Base-by-base conservation (phyloP, 1,140 invertebrate species). In the Bombus pascuorum region DNA sequence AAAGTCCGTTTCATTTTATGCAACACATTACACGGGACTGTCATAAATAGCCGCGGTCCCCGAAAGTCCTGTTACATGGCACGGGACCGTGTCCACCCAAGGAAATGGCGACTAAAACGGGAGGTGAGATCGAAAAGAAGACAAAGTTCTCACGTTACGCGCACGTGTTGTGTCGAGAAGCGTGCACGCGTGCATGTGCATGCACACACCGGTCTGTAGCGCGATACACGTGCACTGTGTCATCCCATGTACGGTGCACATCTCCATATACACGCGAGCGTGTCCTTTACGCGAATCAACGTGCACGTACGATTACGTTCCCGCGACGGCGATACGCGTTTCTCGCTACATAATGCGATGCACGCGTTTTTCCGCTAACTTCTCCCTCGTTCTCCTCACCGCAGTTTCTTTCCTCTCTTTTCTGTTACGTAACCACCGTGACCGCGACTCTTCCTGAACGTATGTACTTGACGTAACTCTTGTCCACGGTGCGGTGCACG, bases 381-480 rank as follows among this genome's bases (percentile, higher is more conserved):
- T 91, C 85, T 12, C 47, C 32, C 12, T 6, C 28, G 0, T 15
- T 13, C 47, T 10, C 28, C 37, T 74, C 79, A 15, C 10, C 8
- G 1, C 77, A 9, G 37, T 22, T 77, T 8, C 12, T 34, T n/a
- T 39, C n/a, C 25, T 15, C 32, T 65, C 39, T 47, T 37, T 53
- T 70, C 65, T 83, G 89, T 92, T 92, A 87, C 90, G 90, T 89
- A 92, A 92, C 90, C 37, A 71, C 78, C 22, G 9, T 9, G 18
- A 81, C 86, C 86, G 81, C 37, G 9, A 25, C 87, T 92, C 91
- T 92, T 92, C 91, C 91, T 92, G 91, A 91, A 91, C 83, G 83
- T 86, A 86, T 86, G 81, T 85, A 85, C 85, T 89, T 90, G 91
- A 91, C 90, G 91, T 91, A 92, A 92, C 88, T 89, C 88, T 91